phyloP scores from a whole-genome alignment of 2,797 vertebrate species.

The Artibeus jamaicensis region DNA sequence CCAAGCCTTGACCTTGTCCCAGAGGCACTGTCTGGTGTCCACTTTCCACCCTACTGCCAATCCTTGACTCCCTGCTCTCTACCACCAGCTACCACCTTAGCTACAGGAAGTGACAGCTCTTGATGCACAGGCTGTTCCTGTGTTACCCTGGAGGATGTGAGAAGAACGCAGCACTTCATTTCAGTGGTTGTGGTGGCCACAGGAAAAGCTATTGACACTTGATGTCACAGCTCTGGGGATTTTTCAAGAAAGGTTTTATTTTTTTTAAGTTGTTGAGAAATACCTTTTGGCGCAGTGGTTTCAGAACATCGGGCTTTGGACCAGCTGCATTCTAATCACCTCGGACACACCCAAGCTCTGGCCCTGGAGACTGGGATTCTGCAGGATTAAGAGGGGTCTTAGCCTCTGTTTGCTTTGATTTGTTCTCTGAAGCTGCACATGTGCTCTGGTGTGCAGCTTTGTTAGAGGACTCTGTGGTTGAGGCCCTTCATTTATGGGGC shows the following conservation, averaged over 20 bases:
- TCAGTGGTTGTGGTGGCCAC: neutral
- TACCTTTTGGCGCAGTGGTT: neutral
- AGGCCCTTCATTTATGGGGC: neutral
- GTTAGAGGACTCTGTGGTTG: neutral
- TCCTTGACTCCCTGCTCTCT: neutral
- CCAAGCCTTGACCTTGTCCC: neutral
- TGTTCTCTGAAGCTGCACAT: neutral
- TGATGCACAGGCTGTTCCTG: neutral
- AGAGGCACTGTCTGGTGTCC: neutral
- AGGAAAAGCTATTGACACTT: neutral
- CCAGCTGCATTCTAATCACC: neutral
- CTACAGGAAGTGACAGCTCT: neutral
- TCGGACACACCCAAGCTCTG: neutral
- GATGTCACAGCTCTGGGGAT: neutral
- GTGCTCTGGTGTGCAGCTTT: neutral
- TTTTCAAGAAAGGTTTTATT: neutral
- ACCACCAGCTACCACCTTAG: neutral
- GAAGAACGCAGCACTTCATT: neutral
- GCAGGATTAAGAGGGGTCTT: neutral
- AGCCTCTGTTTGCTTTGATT: neutral
- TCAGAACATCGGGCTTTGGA: neutral
- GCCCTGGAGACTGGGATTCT: neutral
- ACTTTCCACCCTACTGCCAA: neutral
- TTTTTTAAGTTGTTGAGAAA: neutral
- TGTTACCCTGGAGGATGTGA: neutral